Conservation (phyloP, 1,140 invertebrate species). For the Dinoponera quadriceps region DNA sequence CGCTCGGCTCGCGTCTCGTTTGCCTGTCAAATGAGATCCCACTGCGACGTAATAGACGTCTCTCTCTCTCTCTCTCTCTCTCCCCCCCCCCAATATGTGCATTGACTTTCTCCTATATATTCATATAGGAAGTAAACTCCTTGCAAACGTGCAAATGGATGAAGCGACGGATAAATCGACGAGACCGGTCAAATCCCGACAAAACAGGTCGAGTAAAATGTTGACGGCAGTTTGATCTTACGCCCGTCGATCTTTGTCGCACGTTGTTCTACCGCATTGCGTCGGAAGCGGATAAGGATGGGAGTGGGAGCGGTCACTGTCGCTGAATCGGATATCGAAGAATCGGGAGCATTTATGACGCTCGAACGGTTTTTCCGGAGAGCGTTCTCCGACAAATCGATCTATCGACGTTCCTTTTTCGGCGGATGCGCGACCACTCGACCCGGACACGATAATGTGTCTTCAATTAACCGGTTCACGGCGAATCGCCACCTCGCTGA, state of each 20-base stretch:
- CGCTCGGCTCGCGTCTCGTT: neutral
- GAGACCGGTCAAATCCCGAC: neutral
- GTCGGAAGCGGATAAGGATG: slow-evolving; percentile 3
- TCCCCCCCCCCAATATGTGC: too few relatives aligned
- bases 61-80: too few relatives aligned
- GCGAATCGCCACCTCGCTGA: neutral
- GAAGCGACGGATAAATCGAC: neutral
- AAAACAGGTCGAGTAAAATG: neutral
- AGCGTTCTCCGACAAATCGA: neutral
- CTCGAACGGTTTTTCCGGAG: neutral
- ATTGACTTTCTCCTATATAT: too few relatives aligned
- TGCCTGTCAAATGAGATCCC: too few relatives aligned
- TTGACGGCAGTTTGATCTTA: neutral
- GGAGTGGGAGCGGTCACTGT: neutral
- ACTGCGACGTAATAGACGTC: too few relatives aligned
- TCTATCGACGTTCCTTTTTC: neutral
- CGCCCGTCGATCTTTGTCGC: neutral
- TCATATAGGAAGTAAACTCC: too few relatives aligned
- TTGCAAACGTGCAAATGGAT: neutral
- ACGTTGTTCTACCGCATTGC: slow-evolving; percentile 26
- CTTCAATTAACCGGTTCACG: slow-evolving; percentile 24
- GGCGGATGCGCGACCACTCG: neutral
- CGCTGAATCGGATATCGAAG: neutral
- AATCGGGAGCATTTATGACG: neutral
- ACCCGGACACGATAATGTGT: slow-evolving; percentile 5